phyloP scores from a whole-genome alignment of 2,113 vertebrate genomes.

The Epinephelus lanceolatus region DNA sequence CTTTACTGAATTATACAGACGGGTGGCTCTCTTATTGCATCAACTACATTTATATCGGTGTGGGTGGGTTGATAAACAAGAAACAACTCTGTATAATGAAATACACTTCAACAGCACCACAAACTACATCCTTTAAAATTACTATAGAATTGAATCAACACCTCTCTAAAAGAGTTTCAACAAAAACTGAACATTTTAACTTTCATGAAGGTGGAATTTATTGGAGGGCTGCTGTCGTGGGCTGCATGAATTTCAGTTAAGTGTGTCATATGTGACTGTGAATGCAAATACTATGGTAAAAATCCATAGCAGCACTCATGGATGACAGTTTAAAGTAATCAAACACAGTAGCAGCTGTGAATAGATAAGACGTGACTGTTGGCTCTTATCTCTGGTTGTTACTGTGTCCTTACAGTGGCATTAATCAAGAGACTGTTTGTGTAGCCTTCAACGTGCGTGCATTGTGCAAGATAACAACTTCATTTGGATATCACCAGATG shows the following conservation, averaged over 20 bases:
- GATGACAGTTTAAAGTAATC: constrained; percentile 2
- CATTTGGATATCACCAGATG: background rate
- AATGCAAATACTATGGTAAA: background rate
- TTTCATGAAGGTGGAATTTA: background rate
- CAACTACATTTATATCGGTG: background rate
- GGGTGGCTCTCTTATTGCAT: background rate
- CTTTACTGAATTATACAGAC: background rate
- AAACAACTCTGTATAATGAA: background rate
- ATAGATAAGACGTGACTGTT: constrained; percentile 21
- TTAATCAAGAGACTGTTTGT: background rate
- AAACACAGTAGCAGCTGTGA: constrained; percentile 6
- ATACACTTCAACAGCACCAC: too few relatives aligned
- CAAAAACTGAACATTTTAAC: background rate
- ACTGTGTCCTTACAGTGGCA: background rate
- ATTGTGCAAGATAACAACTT: background rate
- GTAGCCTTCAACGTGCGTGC: background rate
- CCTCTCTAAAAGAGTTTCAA: background rate
- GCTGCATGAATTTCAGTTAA: background rate
- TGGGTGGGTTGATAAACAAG: too few relatives aligned
- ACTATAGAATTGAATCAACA: too few relatives aligned
- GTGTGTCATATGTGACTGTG: background rate
- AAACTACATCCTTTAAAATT: background rate
- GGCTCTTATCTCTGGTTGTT: background rate
- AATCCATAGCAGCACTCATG: background rate
- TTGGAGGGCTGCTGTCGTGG: background rate